These are phyloP conservation scores for Cryptus viduatorius DNA, from an alignment of 2,888 invertebrate species.

Conservation along the genomic window DNA sequence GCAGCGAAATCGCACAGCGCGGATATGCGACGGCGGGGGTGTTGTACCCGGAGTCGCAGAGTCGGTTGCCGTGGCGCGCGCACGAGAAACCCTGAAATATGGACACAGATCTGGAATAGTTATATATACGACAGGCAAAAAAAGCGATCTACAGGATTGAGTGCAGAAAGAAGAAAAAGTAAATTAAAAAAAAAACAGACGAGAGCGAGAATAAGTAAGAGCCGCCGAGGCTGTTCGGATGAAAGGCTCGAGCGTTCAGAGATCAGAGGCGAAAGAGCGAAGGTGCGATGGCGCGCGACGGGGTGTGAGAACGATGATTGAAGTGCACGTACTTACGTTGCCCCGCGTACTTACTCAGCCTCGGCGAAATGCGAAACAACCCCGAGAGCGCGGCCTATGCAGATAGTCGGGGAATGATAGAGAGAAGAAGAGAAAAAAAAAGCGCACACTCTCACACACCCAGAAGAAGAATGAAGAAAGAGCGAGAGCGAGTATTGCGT, in stretches of 20 bases:
- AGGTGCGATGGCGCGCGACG: constrained; percentile 80
- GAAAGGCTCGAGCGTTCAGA: constrained; percentile 76
- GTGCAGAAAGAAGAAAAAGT: constrained; percentile 58
- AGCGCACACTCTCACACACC: constrained; percentile 2
- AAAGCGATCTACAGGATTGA: constrained; percentile 50
- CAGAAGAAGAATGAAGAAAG: constrained; percentile 29
- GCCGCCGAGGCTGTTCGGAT: constrained; percentile 71
- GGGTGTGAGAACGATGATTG: constrained; percentile 82
- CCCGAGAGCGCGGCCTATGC: constrained; percentile 11
- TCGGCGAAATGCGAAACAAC: constrained; percentile 65
- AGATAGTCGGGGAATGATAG: constrained; percentile 57
- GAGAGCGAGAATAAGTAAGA: constrained; percentile 62
- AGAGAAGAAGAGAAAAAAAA: constrained; percentile 44
- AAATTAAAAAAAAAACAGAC: constrained; percentile 48
- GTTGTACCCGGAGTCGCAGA: not conserved
- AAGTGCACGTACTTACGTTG: constrained; percentile 82
- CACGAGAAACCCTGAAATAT: not conserved
- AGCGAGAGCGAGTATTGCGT: constrained; percentile 48
- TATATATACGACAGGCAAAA: constrained; percentile 1
- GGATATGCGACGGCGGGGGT: not conserved
- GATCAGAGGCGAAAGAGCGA: constrained; percentile 79
- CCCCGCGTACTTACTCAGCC: constrained; percentile 77
- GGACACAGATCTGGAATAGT: constrained; percentile 34
- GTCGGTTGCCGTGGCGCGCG: constrained; percentile 14
- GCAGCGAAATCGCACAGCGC: not conserved